phyloP scores from a whole-genome alignment of 1,140 invertebrate species.

The Drosophila kanapiae region DNA sequence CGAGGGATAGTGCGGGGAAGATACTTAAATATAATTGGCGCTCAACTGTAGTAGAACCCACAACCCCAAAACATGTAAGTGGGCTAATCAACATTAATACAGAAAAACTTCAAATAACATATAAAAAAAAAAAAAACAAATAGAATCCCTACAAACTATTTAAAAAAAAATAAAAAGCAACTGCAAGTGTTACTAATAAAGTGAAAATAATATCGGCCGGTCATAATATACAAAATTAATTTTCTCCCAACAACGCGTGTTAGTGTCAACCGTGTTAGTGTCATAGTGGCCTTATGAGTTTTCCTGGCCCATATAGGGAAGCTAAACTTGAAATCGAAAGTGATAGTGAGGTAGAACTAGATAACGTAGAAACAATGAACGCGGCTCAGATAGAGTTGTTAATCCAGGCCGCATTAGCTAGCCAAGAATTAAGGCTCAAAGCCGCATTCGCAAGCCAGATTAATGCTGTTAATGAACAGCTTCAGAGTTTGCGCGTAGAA shows the following conservation, averaged over 20 bases:
- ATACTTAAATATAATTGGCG: no score
- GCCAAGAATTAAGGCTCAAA: slow-evolving; percentile 1
- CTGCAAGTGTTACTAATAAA: background rate
- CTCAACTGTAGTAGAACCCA: no score
- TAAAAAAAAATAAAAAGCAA: no score
- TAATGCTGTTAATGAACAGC: slow-evolving; percentile 1
- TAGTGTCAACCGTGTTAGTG: no score
- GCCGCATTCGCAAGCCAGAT: slow-evolving; percentile 3
- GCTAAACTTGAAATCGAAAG: background rate
- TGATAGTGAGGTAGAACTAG: slow-evolving; percentile 1
- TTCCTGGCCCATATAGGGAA: slow-evolving; percentile 12
- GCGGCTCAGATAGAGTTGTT: background rate
- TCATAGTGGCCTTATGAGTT: no score
- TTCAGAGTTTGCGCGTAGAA: slow-evolving; percentile 11
- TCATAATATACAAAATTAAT: slow-evolving; percentile 4
- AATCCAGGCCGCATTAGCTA: background rate
- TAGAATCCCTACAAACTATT: no score
- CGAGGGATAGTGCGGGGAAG: no score
- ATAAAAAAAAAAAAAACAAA: background rate
- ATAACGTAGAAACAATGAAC: background rate
- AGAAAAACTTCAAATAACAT: slow-evolving; percentile 9
- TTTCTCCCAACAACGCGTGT: slow-evolving; percentile 6
- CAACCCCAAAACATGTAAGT: background rate
- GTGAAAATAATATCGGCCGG: no score
- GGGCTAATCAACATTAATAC: background rate